Percentiles rank a stretch among this genome's conserved stretches.
Evolutionary conservation across 1,140 invertebrate species (phyloP).

Genomic region (Portunus trituberculatus): DNA sequence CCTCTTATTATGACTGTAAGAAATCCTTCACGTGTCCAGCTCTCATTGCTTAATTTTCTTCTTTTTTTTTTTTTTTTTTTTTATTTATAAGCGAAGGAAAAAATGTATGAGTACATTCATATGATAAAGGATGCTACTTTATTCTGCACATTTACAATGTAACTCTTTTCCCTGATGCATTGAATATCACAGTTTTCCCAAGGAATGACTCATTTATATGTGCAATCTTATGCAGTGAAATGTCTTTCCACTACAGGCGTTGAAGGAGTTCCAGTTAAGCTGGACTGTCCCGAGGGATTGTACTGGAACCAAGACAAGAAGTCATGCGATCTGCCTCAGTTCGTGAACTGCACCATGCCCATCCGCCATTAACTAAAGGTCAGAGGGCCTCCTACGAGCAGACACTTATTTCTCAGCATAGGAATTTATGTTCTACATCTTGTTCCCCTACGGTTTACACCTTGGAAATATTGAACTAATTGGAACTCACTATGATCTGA

Average conservation of each 20-base stretch:
- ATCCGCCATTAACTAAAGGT: not conserved
- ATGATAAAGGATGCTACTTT: not conserved
- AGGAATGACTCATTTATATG: not conserved
- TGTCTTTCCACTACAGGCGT: not conserved
- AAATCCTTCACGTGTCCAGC: not conserved
- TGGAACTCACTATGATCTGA: no score
- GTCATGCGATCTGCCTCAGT: constrained; percentile 55
- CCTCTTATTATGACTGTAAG: constrained; percentile 59
- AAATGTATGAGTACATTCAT: not conserved
- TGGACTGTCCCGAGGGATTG: constrained; percentile 62
- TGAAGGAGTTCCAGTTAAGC: constrained; percentile 8
- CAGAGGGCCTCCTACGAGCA: no score
- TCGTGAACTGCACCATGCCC: constrained; percentile 46
- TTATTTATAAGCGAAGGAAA: not conserved
- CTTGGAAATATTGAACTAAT: no score
- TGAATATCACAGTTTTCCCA: no score
- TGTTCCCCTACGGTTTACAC: no score
- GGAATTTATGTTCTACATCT: no score
- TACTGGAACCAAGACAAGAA: constrained; percentile 58
- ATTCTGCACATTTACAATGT: not conserved
- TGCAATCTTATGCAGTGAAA: no score
- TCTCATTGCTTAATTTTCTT: not conserved
- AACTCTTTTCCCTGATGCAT: not conserved
- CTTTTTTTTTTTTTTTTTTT: not conserved
- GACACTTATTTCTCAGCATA: not conserved